Base-by-base conservation (phyloP, 1,140 invertebrate species). In the Formica exsecta region DNA sequence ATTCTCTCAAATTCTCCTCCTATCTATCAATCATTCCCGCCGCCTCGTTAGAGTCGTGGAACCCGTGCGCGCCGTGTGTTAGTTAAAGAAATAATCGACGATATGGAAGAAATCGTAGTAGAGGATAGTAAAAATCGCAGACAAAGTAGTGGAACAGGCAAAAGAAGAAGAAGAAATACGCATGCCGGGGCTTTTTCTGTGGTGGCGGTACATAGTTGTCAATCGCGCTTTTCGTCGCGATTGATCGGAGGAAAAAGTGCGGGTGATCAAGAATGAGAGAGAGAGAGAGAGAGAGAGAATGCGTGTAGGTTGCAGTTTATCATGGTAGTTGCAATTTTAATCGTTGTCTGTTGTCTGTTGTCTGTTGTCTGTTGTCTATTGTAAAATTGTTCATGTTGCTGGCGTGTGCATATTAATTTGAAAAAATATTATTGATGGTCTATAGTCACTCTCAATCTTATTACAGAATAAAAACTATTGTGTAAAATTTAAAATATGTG, bases 311-410 rank as follows among this genome's bases (percentile, higher is more conserved):
- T 85, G 76, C 90, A 88, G 77, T 91, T 92, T 51, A 19, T 51
- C 13, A 68, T 88, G 87, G 89, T 92, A 87, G 85, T 91, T 86
- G 36, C 80, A 59, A 61, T 79, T 41, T 36, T 44, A 68, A 48
- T 48, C 22, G 22, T 22, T 22, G 22, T 22, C 22, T 22, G 22
- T 22, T 22, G 22, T 22, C 22, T 85, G 83, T 59, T 22, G 22
- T 22, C 22, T 85, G 83, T 59, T 36, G 32, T 61, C 91, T 90
- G 64, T 89, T 91, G 87, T 44, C 88, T 88, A 84, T 89, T 86
- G 85, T 93, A 68, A 16, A 65, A 62, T 66, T 90, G 32, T 86
- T 88, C 87, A 44, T 84, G 70, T 86, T 70, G 86, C 57, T 90
- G 81, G 68, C 87, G 87, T 89, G 62, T 80, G 65, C 65, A 64